Conservation (phyloP, 92 coral and sea anemone genomes). For the Porites evermanni region DNA sequence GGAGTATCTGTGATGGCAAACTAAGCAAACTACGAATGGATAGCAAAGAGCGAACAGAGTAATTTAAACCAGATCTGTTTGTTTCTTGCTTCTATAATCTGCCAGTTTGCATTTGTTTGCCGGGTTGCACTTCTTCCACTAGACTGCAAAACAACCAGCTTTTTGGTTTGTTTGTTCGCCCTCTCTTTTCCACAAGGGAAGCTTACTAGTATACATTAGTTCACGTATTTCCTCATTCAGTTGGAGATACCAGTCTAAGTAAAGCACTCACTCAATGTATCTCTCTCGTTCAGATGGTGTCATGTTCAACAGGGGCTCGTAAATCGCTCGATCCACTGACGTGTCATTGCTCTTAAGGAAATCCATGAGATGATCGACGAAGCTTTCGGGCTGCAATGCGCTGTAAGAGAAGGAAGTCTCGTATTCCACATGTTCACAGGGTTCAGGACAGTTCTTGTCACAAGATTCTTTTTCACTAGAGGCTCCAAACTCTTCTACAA, state of each 20-base stretch:
- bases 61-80: too few relatives aligned
- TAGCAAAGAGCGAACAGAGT: too few relatives aligned
- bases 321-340: conserved; percentile 19
- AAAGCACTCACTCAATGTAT: conserved; percentile 23
- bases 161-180: background rate
- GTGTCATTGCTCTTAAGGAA: background rate
- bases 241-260: background rate
- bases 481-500: conserved; percentile 26
- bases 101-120: too few relatives aligned
- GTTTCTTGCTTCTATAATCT: too few relatives aligned
- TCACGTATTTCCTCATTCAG: too few relatives aligned
- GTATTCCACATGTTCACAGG: conserved; percentile 45
- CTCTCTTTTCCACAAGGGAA: too few relatives aligned
- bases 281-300: conserved; percentile 1
- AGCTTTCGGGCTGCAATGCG: conserved; percentile 1
- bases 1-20: too few relatives aligned
- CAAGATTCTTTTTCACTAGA: conserved; percentile 19
- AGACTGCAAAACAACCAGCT: background rate
- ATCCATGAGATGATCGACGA: conserved; percentile 11
- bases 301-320: conserved; percentile 38
- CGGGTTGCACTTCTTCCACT: too few relatives aligned
- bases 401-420: conserved; percentile 52
- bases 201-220: too few relatives aligned
- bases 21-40: too few relatives aligned
- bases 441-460: conserved; percentile 42